phyloP scores from a whole-genome alignment of 2,888 invertebrate species.

The Hoplodrina ambigua region DNA sequence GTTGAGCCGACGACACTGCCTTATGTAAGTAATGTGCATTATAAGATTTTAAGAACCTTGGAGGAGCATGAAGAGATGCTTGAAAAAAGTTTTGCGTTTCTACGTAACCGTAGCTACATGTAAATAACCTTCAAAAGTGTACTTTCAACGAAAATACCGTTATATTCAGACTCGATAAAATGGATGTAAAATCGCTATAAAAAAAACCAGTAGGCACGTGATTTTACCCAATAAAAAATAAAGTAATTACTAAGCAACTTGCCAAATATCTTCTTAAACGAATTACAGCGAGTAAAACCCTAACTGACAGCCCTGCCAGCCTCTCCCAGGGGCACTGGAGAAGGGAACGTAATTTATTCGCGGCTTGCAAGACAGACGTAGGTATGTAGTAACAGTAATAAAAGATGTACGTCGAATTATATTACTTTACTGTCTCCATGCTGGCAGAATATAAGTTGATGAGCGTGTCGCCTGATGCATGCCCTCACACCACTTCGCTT shows the following conservation, averaged over 20 bases:
- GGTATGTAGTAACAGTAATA: slow-evolving; percentile 52
- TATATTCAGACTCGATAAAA: background rate
- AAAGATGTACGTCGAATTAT: slow-evolving; percentile 56
- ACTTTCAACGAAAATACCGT: background rate
- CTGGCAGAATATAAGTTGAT: slow-evolving; percentile 37
- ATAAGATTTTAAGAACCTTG: background rate
- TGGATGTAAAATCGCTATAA: too few species aligned
- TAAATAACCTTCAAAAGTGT: too few species aligned
- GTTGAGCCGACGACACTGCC: background rate
- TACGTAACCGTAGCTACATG: too few species aligned
- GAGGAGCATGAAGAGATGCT: too few species aligned
- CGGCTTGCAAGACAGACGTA: slow-evolving; percentile 42
- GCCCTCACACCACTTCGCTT: background rate
- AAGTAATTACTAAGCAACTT: slow-evolving; percentile 10
- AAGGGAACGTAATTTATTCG: slow-evolving; percentile 51
- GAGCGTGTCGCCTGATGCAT: slow-evolving; percentile 26
- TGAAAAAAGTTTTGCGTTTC: background rate
- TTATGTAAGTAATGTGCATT: too few species aligned
- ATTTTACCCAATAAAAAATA: slow-evolving; percentile 1
- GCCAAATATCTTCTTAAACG: slow-evolving; percentile 16
- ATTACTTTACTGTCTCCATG: slow-evolving; percentile 44
- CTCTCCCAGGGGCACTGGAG: slow-evolving; percentile 30
- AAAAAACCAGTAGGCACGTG: background rate
- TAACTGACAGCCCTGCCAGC: slow-evolving; percentile 42
- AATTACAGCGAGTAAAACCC: slow-evolving; percentile 15